Conservation (phyloP, 1,140 invertebrate species). For the Cyphomyrmex costatus region DNA sequence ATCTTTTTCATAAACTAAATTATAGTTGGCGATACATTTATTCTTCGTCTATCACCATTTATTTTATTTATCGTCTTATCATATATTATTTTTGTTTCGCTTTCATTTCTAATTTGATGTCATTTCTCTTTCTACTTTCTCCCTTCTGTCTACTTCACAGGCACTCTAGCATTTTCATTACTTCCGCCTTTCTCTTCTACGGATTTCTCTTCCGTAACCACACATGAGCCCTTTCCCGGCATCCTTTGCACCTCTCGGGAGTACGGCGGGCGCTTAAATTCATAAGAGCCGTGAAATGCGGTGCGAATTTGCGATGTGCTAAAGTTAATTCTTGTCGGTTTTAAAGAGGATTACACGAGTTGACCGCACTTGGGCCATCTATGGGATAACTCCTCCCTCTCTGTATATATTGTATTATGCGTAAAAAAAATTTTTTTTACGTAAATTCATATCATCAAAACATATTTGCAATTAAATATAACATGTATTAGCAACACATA, state of each 20-base stretch:
- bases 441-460: neutral
- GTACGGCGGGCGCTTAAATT: conserved; percentile 76
- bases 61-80: neutral
- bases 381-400: conserved; percentile 54
- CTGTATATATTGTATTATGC: conserved; percentile 29
- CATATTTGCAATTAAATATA: neutral
- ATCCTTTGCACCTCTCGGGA: conserved; percentile 70
- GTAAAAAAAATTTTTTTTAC: neutral
- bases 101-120: conserved; percentile 37
- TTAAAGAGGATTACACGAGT: conserved; percentile 80
- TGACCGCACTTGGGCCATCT: conserved; percentile 71
- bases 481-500: neutral
- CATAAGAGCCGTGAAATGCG: conserved; percentile 81
- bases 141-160: conserved; percentile 46
- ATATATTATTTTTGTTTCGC: conserved; percentile 3
- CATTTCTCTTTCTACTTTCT: conserved; percentile 33
- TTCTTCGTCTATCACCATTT: neutral
- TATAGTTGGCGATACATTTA: neutral
- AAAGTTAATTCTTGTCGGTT: conserved; percentile 82
- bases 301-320: conserved; percentile 81
- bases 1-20: neutral
- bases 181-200: conserved; percentile 45
- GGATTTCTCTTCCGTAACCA: conserved; percentile 56
- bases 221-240: conserved; percentile 59
- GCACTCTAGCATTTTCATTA: conserved; percentile 59